Evolutionary conservation across 2,888 invertebrate species (phyloP).

Genomic region (Zygogramma bicolorata): DNA sequence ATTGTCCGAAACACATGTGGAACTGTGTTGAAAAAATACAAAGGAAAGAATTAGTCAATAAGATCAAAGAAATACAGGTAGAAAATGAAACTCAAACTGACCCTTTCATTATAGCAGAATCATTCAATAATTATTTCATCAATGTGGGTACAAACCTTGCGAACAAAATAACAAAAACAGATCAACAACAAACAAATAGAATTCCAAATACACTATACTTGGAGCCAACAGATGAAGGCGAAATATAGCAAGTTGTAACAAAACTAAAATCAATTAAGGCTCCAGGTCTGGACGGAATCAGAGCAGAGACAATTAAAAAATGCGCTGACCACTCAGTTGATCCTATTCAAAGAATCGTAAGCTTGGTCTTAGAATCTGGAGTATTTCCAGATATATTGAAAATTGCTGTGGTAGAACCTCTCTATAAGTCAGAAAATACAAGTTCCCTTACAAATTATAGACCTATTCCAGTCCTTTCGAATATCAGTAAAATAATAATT

Average conservation of each 20-base stretch:
- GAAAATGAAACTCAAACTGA: slow-evolving; percentile 6
- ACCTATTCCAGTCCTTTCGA: neutral
- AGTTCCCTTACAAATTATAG: neutral
- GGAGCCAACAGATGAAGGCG: slow-evolving; percentile 15
- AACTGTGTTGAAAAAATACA: slow-evolving; percentile 7
- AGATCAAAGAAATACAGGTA: slow-evolving; percentile 11
- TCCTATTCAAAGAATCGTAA: slow-evolving; percentile 1
- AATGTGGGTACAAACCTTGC: slow-evolving; percentile 12
- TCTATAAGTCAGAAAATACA: neutral
- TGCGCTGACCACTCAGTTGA: neutral
- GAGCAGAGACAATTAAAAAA: slow-evolving; percentile 5
- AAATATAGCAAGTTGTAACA: slow-evolving; percentile 6
- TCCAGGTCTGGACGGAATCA: slow-evolving; percentile 8
- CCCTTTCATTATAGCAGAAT: slow-evolving; percentile 12
- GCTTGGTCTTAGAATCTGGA: slow-evolving; percentile 6
- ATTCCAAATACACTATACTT: slow-evolving; percentile 8
- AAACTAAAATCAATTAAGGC: slow-evolving; percentile 10
- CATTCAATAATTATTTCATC: slow-evolving; percentile 14
- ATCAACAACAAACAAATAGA: neutral
- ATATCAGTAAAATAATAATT: neutral
- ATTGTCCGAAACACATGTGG: slow-evolving; percentile 20
- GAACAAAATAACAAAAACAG: neutral
- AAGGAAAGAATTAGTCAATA: slow-evolving; percentile 8
- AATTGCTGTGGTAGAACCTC: slow-evolving; percentile 11
- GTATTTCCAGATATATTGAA: slow-evolving; percentile 18